Conservation (phyloP, 2,888 invertebrate genomes). For the Caenorhabditis doughertyi region DNA sequence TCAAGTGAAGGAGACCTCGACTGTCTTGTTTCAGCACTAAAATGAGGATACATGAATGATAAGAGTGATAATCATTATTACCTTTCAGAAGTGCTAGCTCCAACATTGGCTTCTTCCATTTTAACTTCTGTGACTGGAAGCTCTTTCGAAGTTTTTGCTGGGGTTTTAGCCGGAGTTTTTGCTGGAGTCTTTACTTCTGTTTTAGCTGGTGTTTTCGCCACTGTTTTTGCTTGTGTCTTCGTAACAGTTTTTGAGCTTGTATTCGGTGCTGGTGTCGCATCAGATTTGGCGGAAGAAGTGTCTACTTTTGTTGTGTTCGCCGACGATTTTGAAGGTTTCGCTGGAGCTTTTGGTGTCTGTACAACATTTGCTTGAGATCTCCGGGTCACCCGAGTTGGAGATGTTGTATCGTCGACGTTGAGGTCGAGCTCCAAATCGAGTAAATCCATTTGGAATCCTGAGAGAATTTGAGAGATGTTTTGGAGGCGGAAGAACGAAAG, state of each 20-base stretch:
- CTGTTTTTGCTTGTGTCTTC: neutral
- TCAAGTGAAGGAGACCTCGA: conserved; percentile 25
- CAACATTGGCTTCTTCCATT: neutral
- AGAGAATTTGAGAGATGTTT: too few species aligned
- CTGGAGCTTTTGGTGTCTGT: conserved; percentile 7
- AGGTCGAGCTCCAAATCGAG: conserved; percentile 54
- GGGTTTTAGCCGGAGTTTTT: neutral
- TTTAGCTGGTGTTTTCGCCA: neutral
- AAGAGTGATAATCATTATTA: neutral
- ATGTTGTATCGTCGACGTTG: conserved; percentile 8
- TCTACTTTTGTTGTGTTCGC: neutral
- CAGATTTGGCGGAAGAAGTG: neutral
- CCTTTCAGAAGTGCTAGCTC: neutral
- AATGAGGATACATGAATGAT: neutral
- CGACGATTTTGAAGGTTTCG: neutral
- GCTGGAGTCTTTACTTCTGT: neutral
- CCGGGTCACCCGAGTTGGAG: conserved; percentile 12
- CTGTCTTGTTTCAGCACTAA: conserved; percentile 2
- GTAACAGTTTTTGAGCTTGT: neutral
- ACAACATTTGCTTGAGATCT: conserved; percentile 29
- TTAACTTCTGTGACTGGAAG: neutral
- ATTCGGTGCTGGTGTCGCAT: neutral
- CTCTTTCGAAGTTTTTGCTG: neutral
- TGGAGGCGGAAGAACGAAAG: too few species aligned
- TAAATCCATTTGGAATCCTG: conserved; percentile 49